Percentiles rank a stretch among this genome's conserved stretches.
Evolutionary conservation across 2,113 vertebrate species (phyloP).

Genomic region (Notechis scutatus): DNA sequence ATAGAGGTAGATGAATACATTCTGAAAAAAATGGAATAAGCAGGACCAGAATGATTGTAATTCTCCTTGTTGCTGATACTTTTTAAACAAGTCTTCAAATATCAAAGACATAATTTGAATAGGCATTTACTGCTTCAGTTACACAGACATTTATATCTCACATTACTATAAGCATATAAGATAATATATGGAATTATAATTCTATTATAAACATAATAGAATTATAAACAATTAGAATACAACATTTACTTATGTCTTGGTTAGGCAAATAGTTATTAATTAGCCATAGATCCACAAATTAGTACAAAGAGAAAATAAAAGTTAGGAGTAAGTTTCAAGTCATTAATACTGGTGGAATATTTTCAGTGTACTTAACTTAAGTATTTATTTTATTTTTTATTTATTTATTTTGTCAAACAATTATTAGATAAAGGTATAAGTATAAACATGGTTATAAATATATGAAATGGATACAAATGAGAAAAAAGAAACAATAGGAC

Average conservation of each 20-base stretch:
- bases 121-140: background rate
- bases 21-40: background rate
- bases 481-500: too few relatives aligned
- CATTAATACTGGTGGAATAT: background rate
- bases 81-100: background rate
- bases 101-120: background rate
- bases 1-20: background rate
- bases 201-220: background rate
- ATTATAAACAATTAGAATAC: background rate
- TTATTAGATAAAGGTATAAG: too few relatives aligned
- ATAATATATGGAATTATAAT: background rate
- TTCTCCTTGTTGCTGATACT: background rate
- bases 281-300: background rate
- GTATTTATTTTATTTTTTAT: background rate
- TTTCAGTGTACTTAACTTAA: background rate
- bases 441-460: too few relatives aligned
- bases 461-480: too few relatives aligned
- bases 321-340: background rate
- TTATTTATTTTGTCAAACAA: too few relatives aligned
- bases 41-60: background rate
- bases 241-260: background rate
- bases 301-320: background rate
- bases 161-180: background rate
- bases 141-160: background rate
- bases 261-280: background rate